Percentiles rank a stretch among this genome's conserved stretches.
Conservation (phyloP, 1,140 invertebrate species). For the Ceratina japonica region DNA sequence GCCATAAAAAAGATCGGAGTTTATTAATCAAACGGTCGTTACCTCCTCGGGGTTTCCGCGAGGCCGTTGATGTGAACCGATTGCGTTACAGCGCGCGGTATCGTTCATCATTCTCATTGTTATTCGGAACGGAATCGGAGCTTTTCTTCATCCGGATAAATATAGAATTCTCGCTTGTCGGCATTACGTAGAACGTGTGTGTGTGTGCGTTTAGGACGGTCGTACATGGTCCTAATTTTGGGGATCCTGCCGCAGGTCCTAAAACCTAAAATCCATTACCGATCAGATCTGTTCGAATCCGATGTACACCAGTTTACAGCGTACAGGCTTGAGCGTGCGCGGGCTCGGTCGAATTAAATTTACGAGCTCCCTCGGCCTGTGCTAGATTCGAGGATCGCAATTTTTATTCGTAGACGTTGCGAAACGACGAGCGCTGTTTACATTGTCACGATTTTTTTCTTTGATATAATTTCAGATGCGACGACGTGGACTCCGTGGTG, state of each 20-base stretch:
- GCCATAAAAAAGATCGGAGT: conserved; percentile 4
- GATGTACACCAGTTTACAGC: conserved; percentile 27
- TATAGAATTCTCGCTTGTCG: not conserved
- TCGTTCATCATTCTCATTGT: no score
- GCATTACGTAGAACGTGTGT: not conserved
- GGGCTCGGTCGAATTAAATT: conserved; percentile 28
- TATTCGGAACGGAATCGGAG: no score
- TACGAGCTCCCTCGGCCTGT: not conserved
- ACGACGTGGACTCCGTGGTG: conserved; percentile 86
- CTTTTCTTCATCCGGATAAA: not conserved
- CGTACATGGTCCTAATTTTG: conserved; percentile 39
- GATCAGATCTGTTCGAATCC: conserved; percentile 32
- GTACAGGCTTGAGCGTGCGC: not conserved
- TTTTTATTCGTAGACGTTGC: not conserved
- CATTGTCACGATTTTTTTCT: not conserved
- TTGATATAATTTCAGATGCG: conserved; percentile 82
- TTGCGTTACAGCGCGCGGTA: no score
- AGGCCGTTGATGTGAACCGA: not conserved
- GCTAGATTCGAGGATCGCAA: not conserved
- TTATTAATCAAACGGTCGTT: conserved; percentile 30
- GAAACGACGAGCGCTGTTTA: not conserved
- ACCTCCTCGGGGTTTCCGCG: not conserved
- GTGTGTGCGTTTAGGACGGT: conserved; percentile 7
- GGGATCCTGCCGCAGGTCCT: conserved; percentile 29
- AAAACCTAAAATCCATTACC: conserved; percentile 44